Conservation (phyloP, 2,797 vertebrate species). For the Hydrophis major region DNA sequence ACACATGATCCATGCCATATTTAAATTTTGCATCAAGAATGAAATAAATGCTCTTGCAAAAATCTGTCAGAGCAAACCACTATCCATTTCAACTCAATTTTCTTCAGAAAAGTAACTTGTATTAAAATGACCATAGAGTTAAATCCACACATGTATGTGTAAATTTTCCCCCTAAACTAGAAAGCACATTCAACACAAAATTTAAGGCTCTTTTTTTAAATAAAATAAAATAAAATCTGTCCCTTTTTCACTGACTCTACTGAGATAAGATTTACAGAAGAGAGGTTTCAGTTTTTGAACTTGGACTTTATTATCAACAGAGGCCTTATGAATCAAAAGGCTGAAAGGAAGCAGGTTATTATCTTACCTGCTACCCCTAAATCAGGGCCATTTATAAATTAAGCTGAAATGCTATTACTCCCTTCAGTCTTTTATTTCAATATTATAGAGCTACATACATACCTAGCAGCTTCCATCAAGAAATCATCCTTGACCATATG, state of each 20-base stretch:
- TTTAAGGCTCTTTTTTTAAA: constrained; percentile 23
- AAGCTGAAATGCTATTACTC: neutral
- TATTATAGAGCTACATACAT: neutral
- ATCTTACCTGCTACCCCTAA: neutral
- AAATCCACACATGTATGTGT: constrained; percentile 46
- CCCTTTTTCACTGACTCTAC: constrained; percentile 34
- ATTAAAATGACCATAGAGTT: constrained; percentile 59
- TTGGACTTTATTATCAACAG: constrained; percentile 4
- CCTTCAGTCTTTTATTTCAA: neutral
- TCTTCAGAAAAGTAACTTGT: constrained; percentile 18
- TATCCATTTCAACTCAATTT: constrained; percentile 51
- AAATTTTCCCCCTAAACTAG: constrained; percentile 51
- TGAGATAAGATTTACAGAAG: neutral
- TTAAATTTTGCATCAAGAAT: constrained; percentile 54
- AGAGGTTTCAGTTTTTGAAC: constrained; percentile 15
- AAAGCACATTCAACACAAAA: constrained; percentile 59
- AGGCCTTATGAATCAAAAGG: neutral
- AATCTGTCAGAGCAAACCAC: constrained; percentile 42
- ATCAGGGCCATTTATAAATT: neutral
- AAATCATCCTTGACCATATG: neutral
- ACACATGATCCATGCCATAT: constrained; percentile 44
- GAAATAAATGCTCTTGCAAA: constrained; percentile 34
- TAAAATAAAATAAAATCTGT: constrained; percentile 6
- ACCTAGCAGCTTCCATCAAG: neutral
- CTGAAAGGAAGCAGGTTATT: neutral